These are phyloP conservation scores for Euwallacea fornicatus DNA, from an alignment of 1,140 invertebrate species.

Conservation along the genomic window DNA sequence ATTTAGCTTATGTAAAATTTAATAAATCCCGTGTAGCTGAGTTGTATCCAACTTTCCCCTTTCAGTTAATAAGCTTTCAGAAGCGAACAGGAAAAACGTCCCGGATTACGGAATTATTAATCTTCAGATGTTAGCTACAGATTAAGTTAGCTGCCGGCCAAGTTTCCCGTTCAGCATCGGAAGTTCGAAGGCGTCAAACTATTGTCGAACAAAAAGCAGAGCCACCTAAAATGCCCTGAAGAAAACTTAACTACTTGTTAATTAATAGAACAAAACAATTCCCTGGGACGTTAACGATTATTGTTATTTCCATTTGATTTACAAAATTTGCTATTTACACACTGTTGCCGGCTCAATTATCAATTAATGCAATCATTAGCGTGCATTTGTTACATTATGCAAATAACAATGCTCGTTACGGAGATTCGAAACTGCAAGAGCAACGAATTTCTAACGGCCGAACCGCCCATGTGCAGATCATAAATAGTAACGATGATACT, in stretches of 20 bases:
- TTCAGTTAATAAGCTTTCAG: slow-evolving; percentile 13
- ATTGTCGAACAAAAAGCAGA: too few species aligned
- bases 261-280: too few species aligned
- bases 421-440: background rate
- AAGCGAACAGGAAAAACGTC: slow-evolving; percentile 11
- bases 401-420: background rate
- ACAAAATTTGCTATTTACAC: too few species aligned
- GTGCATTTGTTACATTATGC: slow-evolving; percentile 1
- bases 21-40: slow-evolving; percentile 11
- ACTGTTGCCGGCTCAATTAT: background rate
- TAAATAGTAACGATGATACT: slow-evolving; percentile 20
- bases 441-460: slow-evolving; percentile 4
- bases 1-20: slow-evolving; percentile 18
- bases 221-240: too few species aligned
- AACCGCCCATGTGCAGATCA: slow-evolving; percentile 11
- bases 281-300: too few species aligned
- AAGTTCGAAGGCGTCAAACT: too few species aligned
- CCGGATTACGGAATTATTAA: slow-evolving; percentile 13
- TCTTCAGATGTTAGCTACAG: background rate
- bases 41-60: slow-evolving; percentile 14
- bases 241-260: too few species aligned
- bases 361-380: background rate
- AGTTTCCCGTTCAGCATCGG: background rate
- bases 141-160: slow-evolving; percentile 1
- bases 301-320: too few species aligned